phyloP scores from a whole-genome alignment of 2,888 invertebrate genomes.

The Hecatera dysodea region DNA sequence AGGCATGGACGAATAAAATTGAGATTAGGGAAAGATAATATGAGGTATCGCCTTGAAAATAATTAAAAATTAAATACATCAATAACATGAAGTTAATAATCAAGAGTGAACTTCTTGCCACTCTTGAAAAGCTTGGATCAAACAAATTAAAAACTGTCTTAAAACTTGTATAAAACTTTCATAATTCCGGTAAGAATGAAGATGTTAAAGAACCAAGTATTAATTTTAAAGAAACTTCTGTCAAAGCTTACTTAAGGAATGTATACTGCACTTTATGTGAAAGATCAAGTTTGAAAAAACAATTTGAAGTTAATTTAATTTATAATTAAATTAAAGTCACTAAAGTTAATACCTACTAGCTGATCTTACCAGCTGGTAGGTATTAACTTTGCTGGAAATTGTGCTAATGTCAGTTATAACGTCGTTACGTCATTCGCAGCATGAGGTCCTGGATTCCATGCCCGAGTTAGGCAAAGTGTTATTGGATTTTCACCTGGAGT shows the following conservation, averaged over 20 bases:
- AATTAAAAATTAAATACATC: too few species aligned
- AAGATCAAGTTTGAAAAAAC: background rate
- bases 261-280: background rate
- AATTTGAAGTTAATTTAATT: background rate
- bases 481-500: too few species aligned
- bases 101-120: background rate
- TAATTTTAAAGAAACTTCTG: background rate
- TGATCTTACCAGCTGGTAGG: too few species aligned
- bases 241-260: background rate
- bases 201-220: background rate
- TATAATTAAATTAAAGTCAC: too few species aligned
- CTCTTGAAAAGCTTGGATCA: background rate
- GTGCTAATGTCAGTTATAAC: background rate
- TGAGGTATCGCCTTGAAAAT: too few species aligned
- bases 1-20: too few species aligned
- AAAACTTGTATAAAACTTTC: background rate
- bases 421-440: too few species aligned
- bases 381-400: background rate
- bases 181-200: background rate
- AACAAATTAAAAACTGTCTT: conserved; percentile 9
- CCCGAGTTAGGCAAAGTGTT: too few species aligned
- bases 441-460: too few species aligned
- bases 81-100: background rate
- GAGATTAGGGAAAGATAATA: background rate
- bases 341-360: too few species aligned